Conservation (phyloP, 2,113 vertebrate genomes). For the Chionomys nivalis region DNA sequence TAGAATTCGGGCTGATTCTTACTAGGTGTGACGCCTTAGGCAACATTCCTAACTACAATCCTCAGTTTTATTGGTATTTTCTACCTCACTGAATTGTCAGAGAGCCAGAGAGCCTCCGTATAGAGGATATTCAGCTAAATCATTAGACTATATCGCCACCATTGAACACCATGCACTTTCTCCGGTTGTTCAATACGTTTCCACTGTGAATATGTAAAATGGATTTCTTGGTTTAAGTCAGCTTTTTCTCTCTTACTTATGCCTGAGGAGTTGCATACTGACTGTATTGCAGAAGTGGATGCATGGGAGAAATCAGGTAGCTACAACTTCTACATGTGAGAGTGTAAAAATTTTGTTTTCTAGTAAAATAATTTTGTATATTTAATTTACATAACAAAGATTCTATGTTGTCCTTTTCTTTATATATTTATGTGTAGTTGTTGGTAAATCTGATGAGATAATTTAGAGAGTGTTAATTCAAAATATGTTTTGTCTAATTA, state of each 20-base stretch:
- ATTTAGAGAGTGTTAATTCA: slow-evolving; percentile 6
- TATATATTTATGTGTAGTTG: not conserved
- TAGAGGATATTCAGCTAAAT: not conserved
- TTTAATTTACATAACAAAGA: slow-evolving; percentile 9
- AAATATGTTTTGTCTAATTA: not conserved
- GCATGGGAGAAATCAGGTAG: not conserved
- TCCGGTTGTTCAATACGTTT: slow-evolving; percentile 17
- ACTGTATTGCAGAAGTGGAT: not conserved
- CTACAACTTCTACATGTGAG: not conserved
- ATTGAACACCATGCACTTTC: not conserved
- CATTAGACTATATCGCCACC: not conserved
- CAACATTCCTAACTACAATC: not conserved
- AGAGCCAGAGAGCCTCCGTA: not conserved
- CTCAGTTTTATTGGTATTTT: not conserved
- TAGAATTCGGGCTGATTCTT: not conserved
- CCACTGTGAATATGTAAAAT: not conserved
- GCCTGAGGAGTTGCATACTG: not conserved
- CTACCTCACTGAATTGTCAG: not conserved
- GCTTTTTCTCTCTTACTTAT: slow-evolving; percentile 7
- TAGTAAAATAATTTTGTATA: not conserved
- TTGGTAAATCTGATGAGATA: not conserved
- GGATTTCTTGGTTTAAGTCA: slow-evolving; percentile 11
- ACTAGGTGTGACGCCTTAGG: not conserved
- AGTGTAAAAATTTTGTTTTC: not conserved
- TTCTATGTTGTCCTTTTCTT: not conserved